Conservation (phyloP, 2,888 invertebrate genomes). For the Microdon myrmicae region DNA sequence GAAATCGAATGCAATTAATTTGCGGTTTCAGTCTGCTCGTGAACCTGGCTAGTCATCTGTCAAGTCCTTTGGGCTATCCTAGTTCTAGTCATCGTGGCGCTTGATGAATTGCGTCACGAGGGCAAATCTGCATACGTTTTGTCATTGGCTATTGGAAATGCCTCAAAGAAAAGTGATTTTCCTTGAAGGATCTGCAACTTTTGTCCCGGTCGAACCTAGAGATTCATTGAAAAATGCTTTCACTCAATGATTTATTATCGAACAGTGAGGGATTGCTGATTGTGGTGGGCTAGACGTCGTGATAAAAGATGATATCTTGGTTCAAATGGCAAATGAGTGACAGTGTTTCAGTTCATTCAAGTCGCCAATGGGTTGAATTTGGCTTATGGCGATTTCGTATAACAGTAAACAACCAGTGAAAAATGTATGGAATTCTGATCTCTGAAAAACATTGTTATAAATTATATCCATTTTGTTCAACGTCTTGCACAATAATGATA, state of each 20-base stretch:
- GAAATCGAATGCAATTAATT: constrained; percentile 53
- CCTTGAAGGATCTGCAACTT: background rate
- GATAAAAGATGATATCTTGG: constrained; percentile 26
- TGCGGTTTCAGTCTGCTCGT: constrained; percentile 24
- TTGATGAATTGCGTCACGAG: constrained; percentile 49
- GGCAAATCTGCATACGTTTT: constrained; percentile 35
- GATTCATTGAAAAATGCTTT: constrained; percentile 37
- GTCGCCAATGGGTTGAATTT: constrained; percentile 7
- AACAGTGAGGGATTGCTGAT: constrained; percentile 3
- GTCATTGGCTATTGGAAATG: constrained; percentile 36
- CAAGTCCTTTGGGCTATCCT: constrained; percentile 29
- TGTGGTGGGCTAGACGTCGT: constrained; percentile 25
- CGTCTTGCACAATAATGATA: no score
- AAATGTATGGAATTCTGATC: constrained; percentile 1
- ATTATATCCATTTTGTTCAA: background rate
- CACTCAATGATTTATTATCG: constrained; percentile 39
- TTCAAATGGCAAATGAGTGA: constrained; percentile 20
- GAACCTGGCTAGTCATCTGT: constrained; percentile 41
- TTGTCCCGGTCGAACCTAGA: constrained; percentile 4
- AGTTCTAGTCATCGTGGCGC: constrained; percentile 33
- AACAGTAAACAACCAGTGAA: constrained; percentile 7
- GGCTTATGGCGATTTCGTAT: constrained; percentile 6
- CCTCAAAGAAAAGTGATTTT: constrained; percentile 30
- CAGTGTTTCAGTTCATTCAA: constrained; percentile 7
- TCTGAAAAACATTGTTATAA: background rate